Conservation (phyloP, 2,113 vertebrate genomes). For the Neomonachus schauinslandi region DNA sequence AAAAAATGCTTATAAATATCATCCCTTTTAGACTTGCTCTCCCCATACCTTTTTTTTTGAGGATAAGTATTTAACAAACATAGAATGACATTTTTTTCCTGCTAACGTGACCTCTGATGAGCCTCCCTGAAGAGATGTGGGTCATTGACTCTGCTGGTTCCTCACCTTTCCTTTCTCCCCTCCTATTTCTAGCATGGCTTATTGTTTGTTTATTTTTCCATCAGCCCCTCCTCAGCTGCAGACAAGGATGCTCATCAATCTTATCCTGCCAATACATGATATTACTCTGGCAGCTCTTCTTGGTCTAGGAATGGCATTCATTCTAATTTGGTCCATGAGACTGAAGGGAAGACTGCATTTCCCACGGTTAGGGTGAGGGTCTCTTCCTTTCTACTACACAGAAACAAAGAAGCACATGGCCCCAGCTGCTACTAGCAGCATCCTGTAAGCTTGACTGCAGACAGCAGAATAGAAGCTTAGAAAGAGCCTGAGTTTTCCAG, state of each 20-base stretch:
- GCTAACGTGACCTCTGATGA: not conserved
- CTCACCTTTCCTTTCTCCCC: not conserved
- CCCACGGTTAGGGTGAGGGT: not conserved
- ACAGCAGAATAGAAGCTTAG: fast-evolving
- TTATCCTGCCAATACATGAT: not conserved
- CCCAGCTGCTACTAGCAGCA: not conserved
- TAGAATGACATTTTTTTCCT: not conserved
- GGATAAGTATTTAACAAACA: not conserved
- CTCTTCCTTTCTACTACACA: not conserved
- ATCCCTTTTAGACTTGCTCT: not conserved
- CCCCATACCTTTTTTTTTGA: not conserved
- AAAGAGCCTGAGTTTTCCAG: not conserved
- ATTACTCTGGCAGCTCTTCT: not conserved
- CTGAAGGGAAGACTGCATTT: not conserved
- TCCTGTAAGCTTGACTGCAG: not conserved
- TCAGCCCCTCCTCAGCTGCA: not conserved
- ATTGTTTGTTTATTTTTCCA: not conserved
- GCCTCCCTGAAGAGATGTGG: not conserved
- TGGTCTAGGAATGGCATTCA: not conserved
- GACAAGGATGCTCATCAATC: conserved; percentile 19
- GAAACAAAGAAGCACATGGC: not conserved
- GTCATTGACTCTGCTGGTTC: not conserved
- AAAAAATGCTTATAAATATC: not conserved
- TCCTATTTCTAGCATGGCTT: not conserved
- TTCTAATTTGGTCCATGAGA: not conserved